Evolutionary conservation across 2,888 invertebrate genomes (phyloP).

Genomic region (Proisotoma minuta): DNA sequence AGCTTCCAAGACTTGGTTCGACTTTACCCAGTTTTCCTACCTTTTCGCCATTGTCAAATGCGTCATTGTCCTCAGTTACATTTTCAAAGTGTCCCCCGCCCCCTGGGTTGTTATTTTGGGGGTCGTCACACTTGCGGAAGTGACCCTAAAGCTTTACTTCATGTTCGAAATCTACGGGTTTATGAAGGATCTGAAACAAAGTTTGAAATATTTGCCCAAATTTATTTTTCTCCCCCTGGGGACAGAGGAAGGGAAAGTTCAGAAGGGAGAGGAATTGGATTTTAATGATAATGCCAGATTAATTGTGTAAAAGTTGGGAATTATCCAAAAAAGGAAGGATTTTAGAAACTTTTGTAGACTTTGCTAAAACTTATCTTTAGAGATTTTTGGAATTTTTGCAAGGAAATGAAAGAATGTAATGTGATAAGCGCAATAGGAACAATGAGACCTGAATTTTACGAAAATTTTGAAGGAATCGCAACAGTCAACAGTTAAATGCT

Average conservation of each 20-base stretch:
- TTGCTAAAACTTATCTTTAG: too few relatives aligned
- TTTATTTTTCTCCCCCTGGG: conserved; percentile 24
- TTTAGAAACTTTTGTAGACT: too few relatives aligned
- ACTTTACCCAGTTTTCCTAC: conserved; percentile 27
- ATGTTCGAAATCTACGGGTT: conserved; percentile 22
- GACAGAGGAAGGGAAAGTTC: neutral
- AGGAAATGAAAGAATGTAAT: too few relatives aligned
- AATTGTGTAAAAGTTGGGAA: neutral
- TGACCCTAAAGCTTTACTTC: conserved; percentile 23
- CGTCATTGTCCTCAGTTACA: conserved; percentile 22
- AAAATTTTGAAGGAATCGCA: too few relatives aligned
- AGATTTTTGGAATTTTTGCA: too few relatives aligned
- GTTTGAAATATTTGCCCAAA: conserved; percentile 27
- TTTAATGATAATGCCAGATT: neutral
- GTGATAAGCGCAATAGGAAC: too few relatives aligned
- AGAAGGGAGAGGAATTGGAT: neutral
- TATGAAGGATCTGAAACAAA: conserved; percentile 25
- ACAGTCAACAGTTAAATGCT: too few relatives aligned
- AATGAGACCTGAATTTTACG: too few relatives aligned
- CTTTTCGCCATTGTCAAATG: conserved; percentile 26
- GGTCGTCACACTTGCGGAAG: conserved; percentile 22
- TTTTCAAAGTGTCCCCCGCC: conserved; percentile 18
- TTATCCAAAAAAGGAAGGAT: neutral
- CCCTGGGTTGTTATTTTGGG: conserved; percentile 23
- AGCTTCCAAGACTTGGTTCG: conserved; percentile 29